Evolutionary conservation across 2,113 vertebrate genomes (phyloP).

Genomic region (Siniperca knerii): DNA sequence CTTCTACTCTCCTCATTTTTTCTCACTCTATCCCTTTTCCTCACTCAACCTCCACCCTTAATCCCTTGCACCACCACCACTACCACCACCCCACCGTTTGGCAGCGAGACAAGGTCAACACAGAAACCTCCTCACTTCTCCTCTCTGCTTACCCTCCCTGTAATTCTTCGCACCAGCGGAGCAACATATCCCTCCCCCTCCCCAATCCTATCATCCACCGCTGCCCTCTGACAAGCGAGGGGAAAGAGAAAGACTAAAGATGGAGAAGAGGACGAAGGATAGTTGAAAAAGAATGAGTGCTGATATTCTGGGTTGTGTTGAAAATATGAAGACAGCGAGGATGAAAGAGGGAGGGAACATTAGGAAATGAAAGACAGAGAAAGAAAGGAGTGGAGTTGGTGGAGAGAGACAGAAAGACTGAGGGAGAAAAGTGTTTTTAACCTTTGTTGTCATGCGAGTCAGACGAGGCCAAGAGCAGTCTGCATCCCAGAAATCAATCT

Average conservation of each 20-base stretch:
- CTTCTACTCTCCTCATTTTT: neutral
- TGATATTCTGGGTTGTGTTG: slow-evolving; percentile 13
- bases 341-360: slow-evolving; percentile 11
- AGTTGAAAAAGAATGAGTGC: slow-evolving; percentile 30
- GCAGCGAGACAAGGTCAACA: slow-evolving; percentile 72
- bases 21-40: slow-evolving; percentile 16
- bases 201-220: slow-evolving; percentile 36
- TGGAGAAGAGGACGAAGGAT: slow-evolving; percentile 41
- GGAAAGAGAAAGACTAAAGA: neutral
- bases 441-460: slow-evolving; percentile 41
- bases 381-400: neutral
- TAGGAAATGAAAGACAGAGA: slow-evolving; percentile 38
- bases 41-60: slow-evolving; percentile 42
- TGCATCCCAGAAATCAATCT: slow-evolving; percentile 29
- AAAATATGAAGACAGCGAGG: slow-evolving; percentile 10
- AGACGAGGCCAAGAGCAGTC: slow-evolving; percentile 34
- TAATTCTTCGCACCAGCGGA: slow-evolving; percentile 47
- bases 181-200: slow-evolving; percentile 29
- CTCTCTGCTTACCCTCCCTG: slow-evolving; percentile 45
- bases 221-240: slow-evolving; percentile 7
- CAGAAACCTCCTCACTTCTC: slow-evolving; percentile 59
- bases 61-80: slow-evolving; percentile 27
- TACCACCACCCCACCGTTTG: slow-evolving; percentile 57
- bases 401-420: slow-evolving; percentile 24
- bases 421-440: slow-evolving; percentile 47